Evolutionary conservation across 1,140 invertebrate genomes (phyloP).

Genomic region (Panulirus ornatus): DNA sequence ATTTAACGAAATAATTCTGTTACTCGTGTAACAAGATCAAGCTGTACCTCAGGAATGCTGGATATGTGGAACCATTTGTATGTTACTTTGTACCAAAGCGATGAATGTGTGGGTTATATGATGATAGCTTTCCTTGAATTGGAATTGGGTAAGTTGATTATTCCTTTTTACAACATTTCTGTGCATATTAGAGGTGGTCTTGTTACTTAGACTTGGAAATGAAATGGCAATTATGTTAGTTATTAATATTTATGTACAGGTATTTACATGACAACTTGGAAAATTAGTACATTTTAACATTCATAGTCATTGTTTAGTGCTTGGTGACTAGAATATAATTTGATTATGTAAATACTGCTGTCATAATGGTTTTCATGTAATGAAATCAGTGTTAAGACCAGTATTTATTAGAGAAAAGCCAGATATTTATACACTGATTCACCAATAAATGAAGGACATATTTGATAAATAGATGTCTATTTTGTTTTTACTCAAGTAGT

Average conservation of each 20-base stretch:
- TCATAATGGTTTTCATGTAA: conserved; percentile 9
- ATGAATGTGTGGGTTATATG: background rate
- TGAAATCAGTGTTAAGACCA: background rate
- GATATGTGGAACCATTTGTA: background rate
- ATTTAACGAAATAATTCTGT: background rate
- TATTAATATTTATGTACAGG: too few relatives aligned
- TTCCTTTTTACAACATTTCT: background rate
- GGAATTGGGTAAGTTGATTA: background rate
- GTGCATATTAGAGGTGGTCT: background rate
- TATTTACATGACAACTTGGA: background rate
- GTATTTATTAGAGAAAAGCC: conserved; percentile 9
- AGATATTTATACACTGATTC: conserved; percentile 24
- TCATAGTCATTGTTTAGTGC: background rate
- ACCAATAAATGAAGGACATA: background rate
- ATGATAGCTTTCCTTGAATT: background rate
- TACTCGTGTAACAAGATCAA: background rate
- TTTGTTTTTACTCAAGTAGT: too few relatives aligned
- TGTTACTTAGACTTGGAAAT: too few relatives aligned
- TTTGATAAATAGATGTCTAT: too few relatives aligned
- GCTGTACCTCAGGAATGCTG: background rate
- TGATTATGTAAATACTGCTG: background rate
- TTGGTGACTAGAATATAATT: background rate
- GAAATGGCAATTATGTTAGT: too few relatives aligned
- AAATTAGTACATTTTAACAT: background rate
- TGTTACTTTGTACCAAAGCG: background rate